Evolutionary conservation across 35 echinoderm and acorn worm genomes (phyloP).

Genomic region (Stichopus chloronotus): DNA sequence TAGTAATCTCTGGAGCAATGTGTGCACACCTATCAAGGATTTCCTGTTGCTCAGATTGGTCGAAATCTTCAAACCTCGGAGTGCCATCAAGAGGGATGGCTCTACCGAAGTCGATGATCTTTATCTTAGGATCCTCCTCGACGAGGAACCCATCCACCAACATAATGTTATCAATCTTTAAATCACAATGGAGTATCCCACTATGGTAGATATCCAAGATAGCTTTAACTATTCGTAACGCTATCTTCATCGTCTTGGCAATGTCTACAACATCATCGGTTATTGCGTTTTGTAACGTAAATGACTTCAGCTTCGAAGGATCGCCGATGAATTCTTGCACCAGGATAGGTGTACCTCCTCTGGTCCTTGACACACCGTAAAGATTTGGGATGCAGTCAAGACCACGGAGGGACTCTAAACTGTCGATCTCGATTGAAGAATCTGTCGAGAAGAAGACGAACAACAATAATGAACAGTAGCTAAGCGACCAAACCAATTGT

Average conservation of each 20-base stretch:
- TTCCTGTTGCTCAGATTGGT: background rate
- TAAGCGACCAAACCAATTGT: background rate
- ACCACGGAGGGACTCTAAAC: background rate
- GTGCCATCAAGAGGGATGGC: background rate
- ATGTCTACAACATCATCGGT: background rate
- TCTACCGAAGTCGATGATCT: slow-evolving; percentile 28
- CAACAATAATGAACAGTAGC: background rate
- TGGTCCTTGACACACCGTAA: background rate
- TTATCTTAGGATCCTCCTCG: slow-evolving; percentile 17
- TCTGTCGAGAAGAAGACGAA: background rate
- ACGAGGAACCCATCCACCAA: background rate
- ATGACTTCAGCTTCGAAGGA: background rate
- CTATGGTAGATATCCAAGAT: background rate
- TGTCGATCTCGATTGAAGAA: background rate
- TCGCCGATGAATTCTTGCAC: slow-evolving; percentile 46
- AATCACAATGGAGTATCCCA: background rate
- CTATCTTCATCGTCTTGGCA: background rate
- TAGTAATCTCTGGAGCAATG: slow-evolving; percentile 13
- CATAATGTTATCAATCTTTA: slow-evolving; percentile 22
- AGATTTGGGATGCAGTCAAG: background rate
- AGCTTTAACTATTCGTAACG: background rate
- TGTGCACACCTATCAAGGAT: background rate
- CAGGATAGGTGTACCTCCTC: background rate
- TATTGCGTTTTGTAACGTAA: background rate
- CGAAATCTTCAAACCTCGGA: background rate